phyloP scores from a whole-genome alignment of 1,140 invertebrate species.

The Whitmania pigra region DNA sequence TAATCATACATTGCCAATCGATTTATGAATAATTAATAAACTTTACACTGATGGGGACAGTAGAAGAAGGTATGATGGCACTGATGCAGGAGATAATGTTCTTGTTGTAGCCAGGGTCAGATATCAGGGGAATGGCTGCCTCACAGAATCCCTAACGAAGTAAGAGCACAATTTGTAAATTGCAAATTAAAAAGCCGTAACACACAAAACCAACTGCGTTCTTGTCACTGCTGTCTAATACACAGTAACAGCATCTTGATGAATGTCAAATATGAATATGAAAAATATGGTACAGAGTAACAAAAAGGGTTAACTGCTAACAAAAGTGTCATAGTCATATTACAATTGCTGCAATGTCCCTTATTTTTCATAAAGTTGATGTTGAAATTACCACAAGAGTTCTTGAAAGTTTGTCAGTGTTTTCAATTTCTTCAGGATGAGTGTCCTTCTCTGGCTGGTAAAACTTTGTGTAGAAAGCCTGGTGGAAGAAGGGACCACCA shows the following conservation, averaged over 20 bases:
- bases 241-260: too few species aligned
- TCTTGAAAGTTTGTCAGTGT: slow-evolving; percentile 24
- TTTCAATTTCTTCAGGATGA: slow-evolving; percentile 24
- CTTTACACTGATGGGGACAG: slow-evolving; percentile 34
- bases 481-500: background rate
- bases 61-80: slow-evolving; percentile 34
- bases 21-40: background rate
- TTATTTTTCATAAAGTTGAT: too few species aligned
- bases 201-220: too few species aligned
- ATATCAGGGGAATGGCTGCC: slow-evolving; percentile 31
- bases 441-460: slow-evolving; percentile 25
- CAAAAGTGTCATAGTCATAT: too few species aligned
- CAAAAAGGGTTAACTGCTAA: too few species aligned
- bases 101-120: slow-evolving; percentile 35
- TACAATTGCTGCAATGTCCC: too few species aligned
- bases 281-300: too few species aligned
- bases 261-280: too few species aligned
- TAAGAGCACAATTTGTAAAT: background rate
- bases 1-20: background rate
- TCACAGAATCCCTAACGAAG: slow-evolving; percentile 35
- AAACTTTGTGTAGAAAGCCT: slow-evolving; percentile 26
- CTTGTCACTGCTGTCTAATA: too few species aligned
- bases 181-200: too few species aligned
- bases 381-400: slow-evolving; percentile 22
- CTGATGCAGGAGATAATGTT: slow-evolving; percentile 35